Evolutionary conservation across 2,113 vertebrate genomes (phyloP).

Genomic region (Butastur rufipennis): DNA sequence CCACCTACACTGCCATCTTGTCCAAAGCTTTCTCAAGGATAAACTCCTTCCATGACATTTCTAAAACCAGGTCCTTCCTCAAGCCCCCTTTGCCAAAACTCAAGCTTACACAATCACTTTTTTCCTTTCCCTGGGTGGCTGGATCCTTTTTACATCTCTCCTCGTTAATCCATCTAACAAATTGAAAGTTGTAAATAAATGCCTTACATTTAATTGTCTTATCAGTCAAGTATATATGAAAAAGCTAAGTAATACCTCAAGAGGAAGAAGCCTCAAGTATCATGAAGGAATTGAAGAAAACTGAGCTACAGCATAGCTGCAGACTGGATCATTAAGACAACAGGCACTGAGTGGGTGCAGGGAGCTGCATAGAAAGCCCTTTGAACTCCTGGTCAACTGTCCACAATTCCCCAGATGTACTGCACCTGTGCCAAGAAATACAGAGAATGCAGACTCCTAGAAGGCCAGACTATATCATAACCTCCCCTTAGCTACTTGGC

Average conservation of each 20-base stretch:
- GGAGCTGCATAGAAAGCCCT: neutral
- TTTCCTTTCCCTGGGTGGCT: neutral
- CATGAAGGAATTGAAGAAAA: neutral
- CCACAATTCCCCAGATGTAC: neutral
- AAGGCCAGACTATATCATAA: neutral
- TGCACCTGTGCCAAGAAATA: neutral
- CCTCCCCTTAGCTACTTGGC: neutral
- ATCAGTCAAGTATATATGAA: neutral
- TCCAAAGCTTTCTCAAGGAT: neutral
- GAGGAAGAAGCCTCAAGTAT: neutral
- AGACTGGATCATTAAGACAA: neutral
- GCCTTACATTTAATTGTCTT: neutral
- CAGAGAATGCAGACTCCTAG: neutral
- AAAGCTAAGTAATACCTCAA: neutral
- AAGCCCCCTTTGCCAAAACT: neutral
- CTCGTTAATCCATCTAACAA: fast-evolving
- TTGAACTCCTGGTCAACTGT: neutral
- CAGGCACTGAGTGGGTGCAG: neutral
- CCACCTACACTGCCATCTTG: neutral
- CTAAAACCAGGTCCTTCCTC: neutral
- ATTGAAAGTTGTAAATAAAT: neutral
- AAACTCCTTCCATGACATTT: neutral
- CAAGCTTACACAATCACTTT: neutral
- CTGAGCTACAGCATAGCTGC: neutral
- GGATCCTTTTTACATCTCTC: neutral